Percentiles rank a stretch among this genome's conserved stretches.
phyloP scores from a whole-genome alignment of 2,113 vertebrate species.

The Apodemus sylvaticus region DNA sequence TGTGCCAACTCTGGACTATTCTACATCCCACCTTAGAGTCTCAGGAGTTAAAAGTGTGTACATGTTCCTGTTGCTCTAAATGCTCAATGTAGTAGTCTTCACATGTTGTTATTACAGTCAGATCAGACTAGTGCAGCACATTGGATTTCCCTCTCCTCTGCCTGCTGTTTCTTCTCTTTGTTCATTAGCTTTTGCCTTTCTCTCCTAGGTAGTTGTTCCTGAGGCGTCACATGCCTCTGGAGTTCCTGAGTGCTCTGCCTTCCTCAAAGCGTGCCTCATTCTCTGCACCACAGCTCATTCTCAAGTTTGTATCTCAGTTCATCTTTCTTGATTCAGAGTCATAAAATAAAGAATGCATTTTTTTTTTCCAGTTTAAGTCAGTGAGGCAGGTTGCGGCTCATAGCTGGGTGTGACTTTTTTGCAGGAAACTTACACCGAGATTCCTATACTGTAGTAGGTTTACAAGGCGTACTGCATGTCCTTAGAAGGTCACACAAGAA shows the following conservation, averaged over 20 bases:
- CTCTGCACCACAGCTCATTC: background rate
- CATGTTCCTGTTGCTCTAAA: background rate
- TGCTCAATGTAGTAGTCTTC: background rate
- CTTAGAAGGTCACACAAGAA: background rate
- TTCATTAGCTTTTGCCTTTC: background rate
- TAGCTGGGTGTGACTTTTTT: background rate
- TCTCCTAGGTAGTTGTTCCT: background rate
- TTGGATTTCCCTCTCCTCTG: background rate
- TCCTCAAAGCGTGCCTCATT: background rate
- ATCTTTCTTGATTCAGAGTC: background rate
- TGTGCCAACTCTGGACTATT: no score
- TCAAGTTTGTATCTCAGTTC: background rate
- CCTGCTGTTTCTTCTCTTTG: background rate
- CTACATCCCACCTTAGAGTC: no score
- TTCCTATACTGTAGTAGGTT: background rate
- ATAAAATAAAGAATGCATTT: no score
- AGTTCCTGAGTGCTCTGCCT: background rate
- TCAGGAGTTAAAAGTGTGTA: no score
- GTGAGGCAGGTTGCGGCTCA: background rate
- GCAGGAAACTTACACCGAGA: no score
- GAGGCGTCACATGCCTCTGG: background rate
- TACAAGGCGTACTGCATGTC: fast-evolving
- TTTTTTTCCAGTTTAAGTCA: background rate
- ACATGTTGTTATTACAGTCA: no score
- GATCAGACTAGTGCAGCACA: no score